These are phyloP conservation scores for Protonibea diacanthus DNA, from an alignment of 2,797 vertebrate genomes.

Conservation along the genomic window DNA sequence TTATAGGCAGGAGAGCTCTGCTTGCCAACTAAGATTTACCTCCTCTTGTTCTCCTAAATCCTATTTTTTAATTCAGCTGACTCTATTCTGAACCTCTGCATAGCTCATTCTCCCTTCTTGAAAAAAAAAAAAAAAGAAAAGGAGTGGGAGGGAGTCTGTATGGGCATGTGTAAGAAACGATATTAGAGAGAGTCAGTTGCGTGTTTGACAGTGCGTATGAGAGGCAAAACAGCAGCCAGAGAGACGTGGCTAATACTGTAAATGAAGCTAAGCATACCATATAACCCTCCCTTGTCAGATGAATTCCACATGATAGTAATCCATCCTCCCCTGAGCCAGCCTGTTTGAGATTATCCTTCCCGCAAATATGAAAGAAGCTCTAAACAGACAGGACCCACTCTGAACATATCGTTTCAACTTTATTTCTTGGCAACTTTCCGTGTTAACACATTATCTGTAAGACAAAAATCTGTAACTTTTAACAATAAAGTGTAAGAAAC, in stretches of 20 bases:
- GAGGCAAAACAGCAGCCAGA: conserved; percentile 48
- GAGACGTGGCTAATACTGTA: conserved; percentile 40
- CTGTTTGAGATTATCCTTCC: conserved; percentile 43
- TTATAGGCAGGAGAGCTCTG: conserved; percentile 45
- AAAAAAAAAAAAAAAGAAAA: conserved; percentile 7
- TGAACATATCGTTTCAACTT: conserved; percentile 7
- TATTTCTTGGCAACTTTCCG: conserved; percentile 16
- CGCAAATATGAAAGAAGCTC: conserved; percentile 39
- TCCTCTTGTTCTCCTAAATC: conserved; percentile 57
- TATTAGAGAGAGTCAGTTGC: conserved; percentile 26
- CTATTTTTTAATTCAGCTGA: conserved; percentile 54
- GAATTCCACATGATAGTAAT: conserved; percentile 56
- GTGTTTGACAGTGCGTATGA: conserved; percentile 20
- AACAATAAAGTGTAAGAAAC: too few relatives aligned
- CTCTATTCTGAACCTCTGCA: conserved; percentile 54
- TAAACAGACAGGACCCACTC: conserved; percentile 20
- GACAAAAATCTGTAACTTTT: too few relatives aligned
- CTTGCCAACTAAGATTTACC: conserved; percentile 60
- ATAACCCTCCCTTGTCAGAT: conserved; percentile 48
- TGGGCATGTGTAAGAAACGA: conserved; percentile 28
- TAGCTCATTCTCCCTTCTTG: conserved; percentile 35
- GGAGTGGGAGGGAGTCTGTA: conserved; percentile 20
- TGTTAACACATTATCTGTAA: conserved; percentile 11
- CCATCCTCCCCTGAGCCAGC: conserved; percentile 25
- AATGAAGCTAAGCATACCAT: conserved; percentile 46